Evolutionary conservation across 2,888 invertebrate species (phyloP), one percentile per base, ranked within the genome.

Genomic region (Keiferia lycopersicella): DNA sequence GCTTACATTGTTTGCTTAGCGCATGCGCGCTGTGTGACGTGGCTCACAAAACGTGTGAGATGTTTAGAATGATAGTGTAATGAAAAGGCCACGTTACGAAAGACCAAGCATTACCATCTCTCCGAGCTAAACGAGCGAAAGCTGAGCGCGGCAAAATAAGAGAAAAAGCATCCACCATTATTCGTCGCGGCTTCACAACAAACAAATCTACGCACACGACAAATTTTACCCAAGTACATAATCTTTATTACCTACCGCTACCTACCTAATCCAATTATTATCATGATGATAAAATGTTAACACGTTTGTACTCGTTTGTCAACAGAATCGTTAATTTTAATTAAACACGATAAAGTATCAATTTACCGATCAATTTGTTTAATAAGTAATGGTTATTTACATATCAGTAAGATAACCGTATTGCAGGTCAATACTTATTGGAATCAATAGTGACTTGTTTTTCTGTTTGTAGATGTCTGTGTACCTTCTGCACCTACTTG

Each of bases 1-100:
- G 70, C 67, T 68, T 71, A 64, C 66, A 67, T 69, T 71, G 71
- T 71, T 66, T 68, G 61, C 60, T 58, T 62, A 56, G 61, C 67
- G 70, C 66, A 66, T 68, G 70, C 66, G 68, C 67, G 39, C 34
- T 53, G 62, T 63, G 61, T 66, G 67, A 66, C 66, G 63, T 65
- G 65, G 63, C 61, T 20, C 56, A 63, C 65, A 67, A 58, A 62
- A 65, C 64, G 66, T 64, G 64, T 48, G 65, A 63, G 65, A 65
- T 65, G 65, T 56, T 64, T 60, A 66, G 61, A 65, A 65, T 64
- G 64, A 66, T 63, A 56, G 51, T 65, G 57, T 63, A 64, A 64
- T 51, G 63, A 38, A 51, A 30, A 57, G 39, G 41, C 56, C 41
- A 16, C 48, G 18, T 16, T 22, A 22, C 41, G 41, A 62, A 51